These are phyloP conservation scores for Pseudomyrmex sp. DNA, from an alignment of 1,140 invertebrate genomes.

Conservation along the genomic window DNA sequence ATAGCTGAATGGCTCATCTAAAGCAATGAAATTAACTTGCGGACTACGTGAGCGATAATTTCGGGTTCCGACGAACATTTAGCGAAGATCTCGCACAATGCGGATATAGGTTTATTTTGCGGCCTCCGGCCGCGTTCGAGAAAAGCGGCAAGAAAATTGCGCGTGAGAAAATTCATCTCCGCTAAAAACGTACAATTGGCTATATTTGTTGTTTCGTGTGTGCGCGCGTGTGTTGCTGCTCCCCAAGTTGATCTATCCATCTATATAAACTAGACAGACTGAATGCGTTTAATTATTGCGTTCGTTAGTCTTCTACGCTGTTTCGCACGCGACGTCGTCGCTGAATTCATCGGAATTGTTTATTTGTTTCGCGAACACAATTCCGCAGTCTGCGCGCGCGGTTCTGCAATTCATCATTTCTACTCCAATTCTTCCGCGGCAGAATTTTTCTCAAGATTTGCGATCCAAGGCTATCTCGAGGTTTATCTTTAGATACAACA, in stretches of 20 bases:
- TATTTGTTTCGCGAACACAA: constrained; percentile 9
- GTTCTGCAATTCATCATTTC: background rate
- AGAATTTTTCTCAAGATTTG: background rate
- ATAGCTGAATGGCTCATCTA: constrained; percentile 45
- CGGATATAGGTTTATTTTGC: background rate
- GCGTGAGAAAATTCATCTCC: background rate
- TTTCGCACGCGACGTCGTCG: background rate
- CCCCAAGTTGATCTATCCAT: background rate
- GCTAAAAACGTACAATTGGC: constrained; percentile 28
- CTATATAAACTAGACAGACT: constrained; percentile 31
- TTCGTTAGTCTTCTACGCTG: constrained; percentile 35
- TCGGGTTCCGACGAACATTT: background rate
- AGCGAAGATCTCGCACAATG: background rate
- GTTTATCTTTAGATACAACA: background rate
- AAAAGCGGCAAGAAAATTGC: background rate
- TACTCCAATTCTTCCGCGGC: background rate
- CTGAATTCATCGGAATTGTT: constrained; percentile 42
- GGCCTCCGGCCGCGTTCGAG: background rate
- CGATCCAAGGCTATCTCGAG: no score
- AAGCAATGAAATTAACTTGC: constrained; percentile 30
- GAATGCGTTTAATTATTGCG: constrained; percentile 57
- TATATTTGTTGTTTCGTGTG: background rate
- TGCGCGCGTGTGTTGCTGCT: background rate
- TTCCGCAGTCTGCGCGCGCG: background rate
- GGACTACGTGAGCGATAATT: background rate